Conservation (phyloP, 2,113 vertebrate genomes). For the Synchiropus splendidus region DNA sequence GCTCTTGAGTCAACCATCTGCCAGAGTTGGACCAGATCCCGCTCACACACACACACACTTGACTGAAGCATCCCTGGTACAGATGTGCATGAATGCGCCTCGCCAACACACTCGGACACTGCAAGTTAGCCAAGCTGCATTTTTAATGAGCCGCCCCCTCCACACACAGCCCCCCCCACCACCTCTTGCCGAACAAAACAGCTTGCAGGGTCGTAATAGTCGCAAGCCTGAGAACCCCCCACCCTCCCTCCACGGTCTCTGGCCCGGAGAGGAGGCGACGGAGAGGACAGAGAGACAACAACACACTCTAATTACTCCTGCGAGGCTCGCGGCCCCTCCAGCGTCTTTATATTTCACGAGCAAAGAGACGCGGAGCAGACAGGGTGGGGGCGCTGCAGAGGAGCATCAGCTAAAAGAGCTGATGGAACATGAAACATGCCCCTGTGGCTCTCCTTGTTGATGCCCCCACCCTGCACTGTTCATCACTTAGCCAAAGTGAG, state of each 20-base stretch:
- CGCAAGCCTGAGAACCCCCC: conserved; percentile 33
- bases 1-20: conserved; percentile 63
- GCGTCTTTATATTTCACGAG: conserved; percentile 25
- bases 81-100: conserved; percentile 21
- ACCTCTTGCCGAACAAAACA: conserved; percentile 34
- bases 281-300: conserved; percentile 26
- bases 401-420: conserved; percentile 8
- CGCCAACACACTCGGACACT: background rate
- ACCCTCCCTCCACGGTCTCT: conserved; percentile 10
- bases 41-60: conserved; percentile 19
- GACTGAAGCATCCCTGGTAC: conserved; percentile 10
- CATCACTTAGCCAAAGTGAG: conserved; percentile 37
- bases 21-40: conserved; percentile 52
- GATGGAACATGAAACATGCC: conserved; percentile 44
- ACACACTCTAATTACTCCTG: conserved; percentile 49
- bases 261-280: conserved; percentile 21
- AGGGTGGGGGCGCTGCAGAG: background rate
- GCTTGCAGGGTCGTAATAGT: conserved; percentile 55
- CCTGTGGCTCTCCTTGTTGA: conserved; percentile 22
- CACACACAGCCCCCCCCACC: too few relatives aligned
- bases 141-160: conserved; percentile 49
- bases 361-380: conserved; percentile 5
- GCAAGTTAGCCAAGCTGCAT: conserved; percentile 36
- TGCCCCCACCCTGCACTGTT: conserved; percentile 35
- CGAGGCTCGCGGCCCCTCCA: conserved; percentile 34